Conservation (phyloP, 30 jellyfish, hydroid and myxozoan species). For the Mastigias papua region DNA sequence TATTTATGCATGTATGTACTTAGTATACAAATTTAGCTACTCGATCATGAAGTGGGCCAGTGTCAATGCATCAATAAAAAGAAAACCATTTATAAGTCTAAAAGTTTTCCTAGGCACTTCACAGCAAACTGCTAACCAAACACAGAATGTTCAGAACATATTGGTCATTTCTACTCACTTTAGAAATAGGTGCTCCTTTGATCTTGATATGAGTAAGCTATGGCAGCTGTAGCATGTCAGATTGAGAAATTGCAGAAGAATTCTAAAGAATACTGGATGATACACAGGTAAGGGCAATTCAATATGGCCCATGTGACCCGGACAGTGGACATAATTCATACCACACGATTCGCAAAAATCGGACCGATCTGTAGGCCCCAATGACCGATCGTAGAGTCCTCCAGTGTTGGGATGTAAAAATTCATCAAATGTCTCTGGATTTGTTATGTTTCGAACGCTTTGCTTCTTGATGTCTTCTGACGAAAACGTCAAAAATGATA, state of each 20-base stretch:
- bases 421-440: constrained; percentile 90
- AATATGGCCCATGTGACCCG: constrained; percentile 98
- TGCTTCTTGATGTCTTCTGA: constrained; percentile 79
- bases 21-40: no score
- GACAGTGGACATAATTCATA: constrained; percentile 81
- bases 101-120: no score
- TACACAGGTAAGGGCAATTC: constrained; percentile 95
- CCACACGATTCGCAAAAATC: constrained; percentile 94
- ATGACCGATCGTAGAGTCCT: constrained; percentile 88
- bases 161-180: constrained; percentile 38
- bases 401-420: constrained; percentile 85
- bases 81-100: no score
- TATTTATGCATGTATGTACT: no score
- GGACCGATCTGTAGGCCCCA: constrained; percentile 93
- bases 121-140: no score
- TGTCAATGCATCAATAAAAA: no score
- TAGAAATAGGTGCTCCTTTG: constrained; percentile 62
- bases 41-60: no score
- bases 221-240: constrained; percentile 96
- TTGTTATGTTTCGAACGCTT: constrained; percentile 81
- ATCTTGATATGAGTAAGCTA: constrained; percentile 63
- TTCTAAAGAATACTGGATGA: constrained; percentile 91
- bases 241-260: constrained; percentile 67
- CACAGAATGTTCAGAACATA: no score
- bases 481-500: constrained; percentile 61